A percentile compares a stretch with the other conserved stretches of the same genome.
These are phyloP conservation scores for Empis livida DNA, from an alignment of 2,888 invertebrate genomes.

Conservation along the genomic window DNA sequence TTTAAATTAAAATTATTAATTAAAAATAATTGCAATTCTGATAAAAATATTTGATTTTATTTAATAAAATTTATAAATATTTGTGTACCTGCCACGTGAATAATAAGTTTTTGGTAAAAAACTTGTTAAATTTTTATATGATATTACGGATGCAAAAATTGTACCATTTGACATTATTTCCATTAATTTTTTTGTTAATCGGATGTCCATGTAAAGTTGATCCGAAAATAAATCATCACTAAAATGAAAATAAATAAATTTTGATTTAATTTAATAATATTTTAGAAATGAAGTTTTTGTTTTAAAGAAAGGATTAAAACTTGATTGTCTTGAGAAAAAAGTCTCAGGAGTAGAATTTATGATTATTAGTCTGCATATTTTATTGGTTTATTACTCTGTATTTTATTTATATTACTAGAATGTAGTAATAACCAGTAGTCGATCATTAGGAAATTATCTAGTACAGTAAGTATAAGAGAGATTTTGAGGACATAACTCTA, in stretches of 20 bases:
- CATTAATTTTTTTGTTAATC: conserved; percentile 25
- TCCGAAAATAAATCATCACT: conserved; percentile 35
- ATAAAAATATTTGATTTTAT: not conserved
- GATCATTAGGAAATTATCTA: too few relatives aligned
- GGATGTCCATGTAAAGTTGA: conserved; percentile 34
- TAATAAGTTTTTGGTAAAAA: conserved; percentile 35
- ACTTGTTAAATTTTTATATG: conserved; percentile 34
- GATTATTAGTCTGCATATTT: too few relatives aligned
- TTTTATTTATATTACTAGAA: too few relatives aligned
- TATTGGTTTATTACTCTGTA: too few relatives aligned
- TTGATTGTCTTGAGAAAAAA: too few relatives aligned
- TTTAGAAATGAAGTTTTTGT: too few relatives aligned
- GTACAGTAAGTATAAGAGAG: too few relatives aligned
- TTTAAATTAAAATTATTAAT: not conserved
- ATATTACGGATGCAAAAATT: conserved; percentile 33
- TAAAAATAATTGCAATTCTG: not conserved
- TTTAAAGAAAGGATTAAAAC: too few relatives aligned
- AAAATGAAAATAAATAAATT: conserved; percentile 3
- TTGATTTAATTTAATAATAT: not conserved
- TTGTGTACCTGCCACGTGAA: conserved; percentile 32
- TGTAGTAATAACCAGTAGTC: too few relatives aligned
- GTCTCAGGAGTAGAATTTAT: too few relatives aligned
- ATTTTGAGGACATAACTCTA: too few relatives aligned
- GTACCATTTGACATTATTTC: conserved; percentile 33
- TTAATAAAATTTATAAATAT: not conserved